These are phyloP conservation scores for Lagopus leucura DNA, from an alignment of 2,113 vertebrate species.

Conservation along the genomic window DNA sequence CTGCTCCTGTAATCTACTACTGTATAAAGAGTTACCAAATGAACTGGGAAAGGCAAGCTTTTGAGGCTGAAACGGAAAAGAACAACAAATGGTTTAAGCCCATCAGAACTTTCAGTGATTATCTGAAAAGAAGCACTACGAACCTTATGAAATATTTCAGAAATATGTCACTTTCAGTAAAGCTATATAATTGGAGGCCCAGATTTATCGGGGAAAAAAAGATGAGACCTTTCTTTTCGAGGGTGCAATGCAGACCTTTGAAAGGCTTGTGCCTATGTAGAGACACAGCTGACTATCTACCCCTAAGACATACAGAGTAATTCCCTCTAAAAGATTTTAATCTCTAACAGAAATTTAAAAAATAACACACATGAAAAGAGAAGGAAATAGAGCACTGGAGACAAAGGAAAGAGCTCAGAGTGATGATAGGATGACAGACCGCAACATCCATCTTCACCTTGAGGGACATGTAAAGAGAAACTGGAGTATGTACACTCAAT, in stretches of 20 bases:
- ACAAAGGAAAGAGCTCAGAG: background rate
- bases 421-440: background rate
- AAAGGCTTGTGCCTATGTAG: background rate
- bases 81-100: background rate
- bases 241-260: background rate
- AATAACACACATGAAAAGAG: background rate
- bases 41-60: background rate
- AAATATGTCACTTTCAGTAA: background rate
- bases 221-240: background rate
- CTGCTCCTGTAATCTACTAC: background rate
- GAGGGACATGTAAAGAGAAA: background rate
- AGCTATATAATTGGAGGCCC: background rate
- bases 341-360: background rate
- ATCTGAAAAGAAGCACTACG: background rate
- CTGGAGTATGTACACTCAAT: background rate
- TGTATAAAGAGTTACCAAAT: background rate
- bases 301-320: background rate
- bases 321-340: background rate
- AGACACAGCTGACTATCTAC: background rate
- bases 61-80: background rate
- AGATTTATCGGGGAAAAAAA: background rate
- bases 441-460: constrained; percentile 32
- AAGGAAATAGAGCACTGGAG: background rate
- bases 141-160: background rate
- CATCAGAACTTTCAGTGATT: background rate